Evolutionary conservation across 2,888 invertebrate species (phyloP).

Genomic region (Chymomyza amoena): DNA sequence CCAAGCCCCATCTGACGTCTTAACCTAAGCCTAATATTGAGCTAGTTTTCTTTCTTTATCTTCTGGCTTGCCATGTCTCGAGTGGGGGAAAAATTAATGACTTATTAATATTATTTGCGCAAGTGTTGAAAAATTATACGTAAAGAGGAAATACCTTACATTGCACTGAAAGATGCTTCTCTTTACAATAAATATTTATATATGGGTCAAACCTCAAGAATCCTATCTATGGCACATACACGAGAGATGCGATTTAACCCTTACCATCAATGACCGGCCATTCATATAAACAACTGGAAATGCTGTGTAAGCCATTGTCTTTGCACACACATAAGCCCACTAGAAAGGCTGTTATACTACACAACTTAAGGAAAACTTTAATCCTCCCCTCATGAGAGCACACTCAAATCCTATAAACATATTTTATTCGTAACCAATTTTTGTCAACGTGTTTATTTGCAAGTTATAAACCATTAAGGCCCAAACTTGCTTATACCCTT

Average conservation of each 20-base stretch:
- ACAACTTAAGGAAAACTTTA: not conserved
- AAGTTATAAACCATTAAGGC: slow-evolving; percentile 55
- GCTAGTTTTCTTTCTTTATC: no score
- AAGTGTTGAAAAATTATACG: no score
- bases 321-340: no score
- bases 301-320: not conserved
- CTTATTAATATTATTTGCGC: no score
- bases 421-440: slow-evolving; percentile 39
- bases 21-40: no score
- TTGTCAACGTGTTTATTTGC: slow-evolving; percentile 48
- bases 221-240: not conserved
- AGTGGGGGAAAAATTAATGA: no score
- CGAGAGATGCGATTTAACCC: not conserved
- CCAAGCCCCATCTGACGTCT: no score
- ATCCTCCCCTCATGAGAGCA: not conserved
- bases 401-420: slow-evolving; percentile 44
- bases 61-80: no score
- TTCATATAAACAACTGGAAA: not conserved
- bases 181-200: not conserved
- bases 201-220: not conserved
- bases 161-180: no score
- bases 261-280: not conserved
- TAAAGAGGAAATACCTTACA: not conserved
- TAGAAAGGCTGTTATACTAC: no score
- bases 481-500: slow-evolving; percentile 33